Conservation (phyloP, 2,888 invertebrate species). For the Metallyticus violacea region DNA sequence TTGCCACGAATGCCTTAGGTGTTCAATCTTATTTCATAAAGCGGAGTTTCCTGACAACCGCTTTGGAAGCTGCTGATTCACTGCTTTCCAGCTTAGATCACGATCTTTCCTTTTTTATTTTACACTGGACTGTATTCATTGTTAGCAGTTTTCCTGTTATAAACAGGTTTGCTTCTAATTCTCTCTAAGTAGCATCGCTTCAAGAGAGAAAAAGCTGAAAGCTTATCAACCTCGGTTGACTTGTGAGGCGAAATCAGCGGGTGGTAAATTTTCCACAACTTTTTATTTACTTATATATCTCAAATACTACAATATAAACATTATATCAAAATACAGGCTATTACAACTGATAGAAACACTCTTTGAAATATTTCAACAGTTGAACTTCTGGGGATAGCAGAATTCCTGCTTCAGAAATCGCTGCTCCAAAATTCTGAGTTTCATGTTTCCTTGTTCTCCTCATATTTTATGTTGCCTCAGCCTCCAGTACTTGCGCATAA, state of each 20-base stretch:
- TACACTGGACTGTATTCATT: not conserved
- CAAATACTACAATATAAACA: too few species aligned
- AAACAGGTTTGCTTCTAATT: not conserved
- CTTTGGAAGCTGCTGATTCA: not conserved
- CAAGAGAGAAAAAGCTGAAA: not conserved
- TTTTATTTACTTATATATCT: too few species aligned
- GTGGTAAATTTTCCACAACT: too few species aligned
- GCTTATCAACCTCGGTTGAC: not conserved
- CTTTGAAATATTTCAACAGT: too few species aligned
- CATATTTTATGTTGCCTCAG: too few species aligned
- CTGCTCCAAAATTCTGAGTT: too few species aligned
- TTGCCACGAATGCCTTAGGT: not conserved
- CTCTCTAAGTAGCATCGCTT: not conserved
- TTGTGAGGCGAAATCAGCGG: not conserved
- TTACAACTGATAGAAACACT: too few species aligned
- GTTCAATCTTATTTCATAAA: not conserved
- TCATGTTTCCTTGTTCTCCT: too few species aligned
- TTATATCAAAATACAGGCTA: too few species aligned
- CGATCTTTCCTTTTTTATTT: not conserved
- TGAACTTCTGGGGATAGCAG: too few species aligned
- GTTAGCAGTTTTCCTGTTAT: not conserved
- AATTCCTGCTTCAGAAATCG: too few species aligned
- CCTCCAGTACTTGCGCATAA: too few species aligned
- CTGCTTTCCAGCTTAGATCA: not conserved
- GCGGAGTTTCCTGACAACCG: not conserved